Base-by-base conservation (phyloP, 2,797 vertebrate species). In the Cossypha heuglini region DNA sequence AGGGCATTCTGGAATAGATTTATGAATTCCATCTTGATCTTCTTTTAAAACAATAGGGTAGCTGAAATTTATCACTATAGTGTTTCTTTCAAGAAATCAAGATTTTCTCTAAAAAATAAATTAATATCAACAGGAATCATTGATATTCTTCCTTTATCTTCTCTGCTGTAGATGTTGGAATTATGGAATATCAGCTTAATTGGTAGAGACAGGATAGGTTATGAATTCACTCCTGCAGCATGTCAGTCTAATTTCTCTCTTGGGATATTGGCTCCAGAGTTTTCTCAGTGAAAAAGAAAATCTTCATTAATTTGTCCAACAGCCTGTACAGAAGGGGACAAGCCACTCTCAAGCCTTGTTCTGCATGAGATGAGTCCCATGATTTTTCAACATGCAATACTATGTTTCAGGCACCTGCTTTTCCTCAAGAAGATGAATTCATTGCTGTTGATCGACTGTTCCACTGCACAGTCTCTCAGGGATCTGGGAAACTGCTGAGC, bases 401-500 rank as follows among this genome's bases (percentile, higher is more conserved):
- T 38, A 15, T 33, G n/a, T 84, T 72, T 86, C 40, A 67, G 73
- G 37, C 35, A 88, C 63, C 69, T 84, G 45, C 49, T 86, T 90
- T 86, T 57, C 66, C 48, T 91, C 11, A 26, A 63, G 59, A 94
- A 71, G 74, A 64, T 72, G 31, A 91, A 71, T 86, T 93, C 2
- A 1, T 87, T 88, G 73, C 90, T 93, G 66, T 68, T 61, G 89
- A 76, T 78, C 40, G 33, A 93, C 88, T 57, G 66, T 62, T 95
- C 90, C 49, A 15, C 38, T 78, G 40, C n/a, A 8, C 3, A 7
- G 42, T 78, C 76, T 92, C 45, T 29, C 38, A 87, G 79, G 59
- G 79, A 91, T 91, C 90, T 90, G 82, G 80, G 80, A 96, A 97
- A 85, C 89, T 97, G 91, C 93, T 86, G 94, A 88, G 61, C 57